Evolutionary conservation across 2,888 invertebrate species (phyloP).

Genomic region (Agrochola lota): DNA sequence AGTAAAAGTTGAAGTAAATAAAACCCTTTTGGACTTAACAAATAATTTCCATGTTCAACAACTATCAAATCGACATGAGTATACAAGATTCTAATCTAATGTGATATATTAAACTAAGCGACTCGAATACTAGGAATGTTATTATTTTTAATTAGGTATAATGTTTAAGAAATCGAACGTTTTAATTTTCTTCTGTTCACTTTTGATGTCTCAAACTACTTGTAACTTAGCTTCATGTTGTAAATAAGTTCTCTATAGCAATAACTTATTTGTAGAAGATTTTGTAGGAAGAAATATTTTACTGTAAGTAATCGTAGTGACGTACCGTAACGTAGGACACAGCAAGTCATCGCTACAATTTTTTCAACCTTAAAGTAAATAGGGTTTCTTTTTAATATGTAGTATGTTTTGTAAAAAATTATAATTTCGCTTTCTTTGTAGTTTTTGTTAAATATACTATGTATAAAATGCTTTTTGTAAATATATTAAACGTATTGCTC

Average conservation of each 20-base stretch:
- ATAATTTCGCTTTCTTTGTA: slow-evolving; percentile 61
- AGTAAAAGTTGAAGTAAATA: slow-evolving; percentile 20
- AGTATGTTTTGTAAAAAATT: slow-evolving; percentile 36
- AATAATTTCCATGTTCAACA: slow-evolving; percentile 53
- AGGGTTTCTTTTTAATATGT: slow-evolving; percentile 45
- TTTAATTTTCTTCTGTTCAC: slow-evolving; percentile 77
- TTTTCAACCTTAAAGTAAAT: slow-evolving; percentile 28
- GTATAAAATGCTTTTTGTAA: slow-evolving; percentile 86
- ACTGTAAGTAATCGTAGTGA: slow-evolving; percentile 66
- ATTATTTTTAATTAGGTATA: slow-evolving; percentile 71
- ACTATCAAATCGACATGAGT: slow-evolving; percentile 71
- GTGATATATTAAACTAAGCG: slow-evolving; percentile 86
- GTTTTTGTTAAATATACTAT: slow-evolving; percentile 68
- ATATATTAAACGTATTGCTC: slow-evolving; percentile 89
- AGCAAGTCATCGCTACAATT: slow-evolving; percentile 54
- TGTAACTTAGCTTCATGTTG: slow-evolving; percentile 75
- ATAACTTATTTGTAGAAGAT: slow-evolving; percentile 80
- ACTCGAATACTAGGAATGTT: slow-evolving; percentile 78
- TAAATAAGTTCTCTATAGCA: slow-evolving; percentile 83
- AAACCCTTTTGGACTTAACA: slow-evolving; percentile 35
- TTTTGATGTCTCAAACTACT: slow-evolving; percentile 81
- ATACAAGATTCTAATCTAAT: slow-evolving; percentile 89
- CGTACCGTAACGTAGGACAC: slow-evolving; percentile 57
- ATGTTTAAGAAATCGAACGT: slow-evolving; percentile 63
- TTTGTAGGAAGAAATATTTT: slow-evolving; percentile 73